Base-by-base conservation (phyloP, 2,113 vertebrate species). In the Corydoras sp. region DNA sequence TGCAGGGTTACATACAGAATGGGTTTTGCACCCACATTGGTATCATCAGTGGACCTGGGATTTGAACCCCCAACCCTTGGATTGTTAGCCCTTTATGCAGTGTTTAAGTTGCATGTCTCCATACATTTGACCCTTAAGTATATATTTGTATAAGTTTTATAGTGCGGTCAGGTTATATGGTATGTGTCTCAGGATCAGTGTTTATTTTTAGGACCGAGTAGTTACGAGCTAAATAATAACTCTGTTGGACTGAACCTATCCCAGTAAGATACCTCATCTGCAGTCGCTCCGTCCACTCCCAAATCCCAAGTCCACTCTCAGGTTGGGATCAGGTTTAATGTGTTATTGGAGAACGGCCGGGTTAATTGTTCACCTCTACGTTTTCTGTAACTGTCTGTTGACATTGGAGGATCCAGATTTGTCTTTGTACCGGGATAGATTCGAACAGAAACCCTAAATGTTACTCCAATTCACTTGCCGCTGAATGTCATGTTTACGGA, bases 331-430 rank as follows among this genome's bases (percentile, higher is more conserved):
- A 74, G 43, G 59, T 68, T 74, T 70, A 68, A 66, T 63, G 35
- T 11, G 60, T 24, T 32, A 50, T 53, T 15, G 62, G 14, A 30
- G 18, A 11, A 11, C 29, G 24, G 13, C 66, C 9, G 12, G 70
- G 66, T 70, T 77, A 74, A 77, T 74, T 67, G 53, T 58, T 74
- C 24, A 77, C 56, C 7, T 2, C 29, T n/a, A 24, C 15, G n/a
- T 35, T 14, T 6, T 10, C 29, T 65, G 48, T 60, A 65, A 58
- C 43, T 61, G 14, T 15, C 24, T 35, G 56, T 43, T 11, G 35
- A 43, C 35, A 2, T 24, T 24, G 18, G 18, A 24, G 4, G 35
- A n/a, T 63, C 11, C 50, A 55, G 53, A n/a, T 43, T 63, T 9
- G 10, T 43, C 15, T 11, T 11, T 12, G 7, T 1, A 2, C 12